Evolutionary conservation across 2,888 invertebrate species (phyloP).

Genomic region (Entomobrya multifasciata): DNA sequence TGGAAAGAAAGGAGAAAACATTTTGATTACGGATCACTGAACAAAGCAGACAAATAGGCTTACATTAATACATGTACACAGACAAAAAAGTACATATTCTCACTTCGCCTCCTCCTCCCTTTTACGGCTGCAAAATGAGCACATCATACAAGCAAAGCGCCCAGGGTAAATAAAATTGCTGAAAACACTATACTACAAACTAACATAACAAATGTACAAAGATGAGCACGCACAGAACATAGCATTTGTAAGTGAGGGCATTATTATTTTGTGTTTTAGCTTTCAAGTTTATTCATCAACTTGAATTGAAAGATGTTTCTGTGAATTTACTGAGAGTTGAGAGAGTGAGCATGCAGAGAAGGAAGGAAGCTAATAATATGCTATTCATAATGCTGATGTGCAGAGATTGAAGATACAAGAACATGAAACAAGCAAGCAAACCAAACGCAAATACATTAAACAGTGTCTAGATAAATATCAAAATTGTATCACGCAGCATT

Average conservation of each 20-base stretch:
- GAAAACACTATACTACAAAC: not conserved
- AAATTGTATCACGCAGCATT: constrained; percentile 57
- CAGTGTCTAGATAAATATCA: constrained; percentile 43
- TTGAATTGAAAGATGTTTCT: constrained; percentile 50
- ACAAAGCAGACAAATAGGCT: constrained; percentile 70
- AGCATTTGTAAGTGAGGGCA: not conserved
- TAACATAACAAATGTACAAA: too few species aligned
- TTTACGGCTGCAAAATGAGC: constrained; percentile 62
- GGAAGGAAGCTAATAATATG: constrained; percentile 7
- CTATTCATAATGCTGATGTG: constrained; percentile 40
- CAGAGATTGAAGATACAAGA: not conserved
- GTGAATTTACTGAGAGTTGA: not conserved
- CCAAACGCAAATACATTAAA: constrained; percentile 30
- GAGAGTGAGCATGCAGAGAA: constrained; percentile 22
- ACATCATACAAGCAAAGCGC: not conserved
- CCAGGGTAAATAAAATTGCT: not conserved
- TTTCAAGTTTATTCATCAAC: constrained; percentile 49
- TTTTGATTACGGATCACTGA: constrained; percentile 70
- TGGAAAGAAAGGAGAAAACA: constrained; percentile 63
- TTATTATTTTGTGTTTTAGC: constrained; percentile 26
- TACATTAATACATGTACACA: constrained; percentile 41
- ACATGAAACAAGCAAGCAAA: constrained; percentile 10
- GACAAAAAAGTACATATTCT: constrained; percentile 15
- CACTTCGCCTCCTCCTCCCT: constrained; percentile 21
- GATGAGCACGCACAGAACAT: too few species aligned